A percentile compares a stretch with the other conserved stretches of the same genome.
phyloP scores from a whole-genome alignment of 1,140 invertebrate genomes.

The Atta texana region DNA sequence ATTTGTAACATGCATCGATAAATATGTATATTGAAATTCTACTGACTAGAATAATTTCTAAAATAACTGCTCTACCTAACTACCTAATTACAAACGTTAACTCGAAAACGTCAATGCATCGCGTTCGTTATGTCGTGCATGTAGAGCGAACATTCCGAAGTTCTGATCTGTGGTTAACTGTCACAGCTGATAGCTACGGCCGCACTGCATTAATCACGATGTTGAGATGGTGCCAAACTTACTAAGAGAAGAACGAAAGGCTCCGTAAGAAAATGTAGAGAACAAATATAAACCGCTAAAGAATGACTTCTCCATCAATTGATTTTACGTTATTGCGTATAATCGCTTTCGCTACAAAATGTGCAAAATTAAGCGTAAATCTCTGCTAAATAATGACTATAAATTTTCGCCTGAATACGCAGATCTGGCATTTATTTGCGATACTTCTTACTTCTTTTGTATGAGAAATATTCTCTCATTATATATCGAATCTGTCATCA shows the following conservation, averaged over 20 bases:
- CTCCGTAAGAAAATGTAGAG: slow-evolving; percentile 47
- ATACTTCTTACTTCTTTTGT: not conserved
- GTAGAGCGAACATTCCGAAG: slow-evolving; percentile 45
- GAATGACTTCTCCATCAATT: slow-evolving; percentile 2
- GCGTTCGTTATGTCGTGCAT: slow-evolving; percentile 6
- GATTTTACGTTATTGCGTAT: slow-evolving; percentile 15
- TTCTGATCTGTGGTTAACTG: slow-evolving; percentile 51
- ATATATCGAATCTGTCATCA: not conserved
- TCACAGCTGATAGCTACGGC: slow-evolving; percentile 50
- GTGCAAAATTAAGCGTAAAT: not conserved
- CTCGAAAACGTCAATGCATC: slow-evolving; percentile 35
- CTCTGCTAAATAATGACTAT: not conserved
- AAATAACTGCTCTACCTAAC: slow-evolving; percentile 16
- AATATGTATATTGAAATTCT: not conserved
- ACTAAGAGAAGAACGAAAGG: slow-evolving; percentile 21
- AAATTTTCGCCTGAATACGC: not conserved
- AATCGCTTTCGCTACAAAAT: not conserved
- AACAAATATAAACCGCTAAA: slow-evolving; percentile 56
- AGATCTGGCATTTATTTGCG: not conserved
- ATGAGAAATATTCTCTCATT: not conserved
- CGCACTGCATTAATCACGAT: slow-evolving; percentile 49
- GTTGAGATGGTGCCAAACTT: slow-evolving; percentile 62
- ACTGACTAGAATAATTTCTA: slow-evolving; percentile 3
- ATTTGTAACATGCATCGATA: not conserved
- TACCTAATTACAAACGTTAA: slow-evolving; percentile 53